A percentile compares a stretch with the other conserved stretches of the same genome.
These are phyloP conservation scores for Halcyon chelicuti DNA, from an alignment of 2,797 vertebrate species.

Conservation along the genomic window DNA sequence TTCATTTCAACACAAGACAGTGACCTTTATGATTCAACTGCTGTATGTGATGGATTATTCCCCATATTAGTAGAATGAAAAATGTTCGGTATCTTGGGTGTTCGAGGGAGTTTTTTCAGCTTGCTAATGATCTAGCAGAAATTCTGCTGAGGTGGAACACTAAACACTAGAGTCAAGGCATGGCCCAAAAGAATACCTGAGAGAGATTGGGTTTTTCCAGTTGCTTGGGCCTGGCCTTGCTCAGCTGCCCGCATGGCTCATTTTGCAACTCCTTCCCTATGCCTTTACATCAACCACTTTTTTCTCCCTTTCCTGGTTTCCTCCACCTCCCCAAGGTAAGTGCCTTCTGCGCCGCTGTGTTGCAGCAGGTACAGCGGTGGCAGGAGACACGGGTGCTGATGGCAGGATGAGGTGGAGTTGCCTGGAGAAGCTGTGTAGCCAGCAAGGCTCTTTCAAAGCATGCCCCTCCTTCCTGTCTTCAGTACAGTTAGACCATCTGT, in stretches of 20 bases:
- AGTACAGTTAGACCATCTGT: neutral
- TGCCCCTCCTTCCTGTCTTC: neutral
- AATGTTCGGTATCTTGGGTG: neutral
- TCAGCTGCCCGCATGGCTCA: neutral
- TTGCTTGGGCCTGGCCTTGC: neutral
- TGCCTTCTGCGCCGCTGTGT: rapidly evolving
- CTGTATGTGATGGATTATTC: neutral
- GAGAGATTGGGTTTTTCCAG: neutral
- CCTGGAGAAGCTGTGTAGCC: neutral
- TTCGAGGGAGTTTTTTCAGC: neutral
- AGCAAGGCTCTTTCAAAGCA: rapidly evolving
- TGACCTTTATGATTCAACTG: conserved; percentile 50
- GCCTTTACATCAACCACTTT: neutral
- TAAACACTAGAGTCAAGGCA: neutral
- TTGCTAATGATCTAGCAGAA: neutral
- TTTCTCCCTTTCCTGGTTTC: neutral
- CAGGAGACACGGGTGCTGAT: neutral
- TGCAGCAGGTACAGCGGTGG: neutral
- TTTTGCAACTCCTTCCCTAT: neutral
- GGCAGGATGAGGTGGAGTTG: neutral
- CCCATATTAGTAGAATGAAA: neutral
- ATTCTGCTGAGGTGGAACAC: neutral
- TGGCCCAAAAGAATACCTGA: neutral
- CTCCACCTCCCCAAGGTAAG: rapidly evolving
- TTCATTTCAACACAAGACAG: conserved; percentile 20